Evolutionary conservation across 2,113 vertebrate genomes (phyloP).

Genomic region (Cebus imitator): DNA sequence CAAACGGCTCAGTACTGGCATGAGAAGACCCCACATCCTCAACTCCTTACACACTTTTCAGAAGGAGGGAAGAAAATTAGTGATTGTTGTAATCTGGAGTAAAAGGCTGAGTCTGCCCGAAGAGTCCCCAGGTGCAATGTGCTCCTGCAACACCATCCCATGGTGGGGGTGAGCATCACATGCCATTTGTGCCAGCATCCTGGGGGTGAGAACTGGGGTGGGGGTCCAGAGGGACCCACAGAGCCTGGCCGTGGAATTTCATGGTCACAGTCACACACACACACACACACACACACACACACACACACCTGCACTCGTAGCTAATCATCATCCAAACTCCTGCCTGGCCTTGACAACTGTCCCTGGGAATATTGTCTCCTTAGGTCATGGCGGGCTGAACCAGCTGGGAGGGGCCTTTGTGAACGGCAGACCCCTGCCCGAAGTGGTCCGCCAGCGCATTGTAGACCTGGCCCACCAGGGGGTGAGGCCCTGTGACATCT

Average conservation of each 20-base stretch:
- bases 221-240: neutral
- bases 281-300: no score
- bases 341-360: neutral
- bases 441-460: slow-evolving; percentile 94
- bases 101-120: neutral
- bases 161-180: neutral
- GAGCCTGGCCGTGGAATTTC: neutral
- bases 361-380: slow-evolving; percentile 14
- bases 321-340: neutral
- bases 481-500: slow-evolving; percentile 93
- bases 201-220: neutral
- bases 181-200: neutral
- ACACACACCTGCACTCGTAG: rapidly evolving
- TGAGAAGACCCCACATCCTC: neutral
- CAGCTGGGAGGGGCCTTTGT: slow-evolving; percentile 95
- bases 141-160: neutral
- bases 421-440: slow-evolving; percentile 92
- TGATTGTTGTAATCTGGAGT: neutral
- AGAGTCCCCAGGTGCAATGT: no score
- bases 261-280: no score
- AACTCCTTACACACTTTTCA: neutral
- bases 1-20: neutral
- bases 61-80: neutral
- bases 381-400: slow-evolving; percentile 94
- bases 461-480: slow-evolving; percentile 95